Conservation (phyloP, 2,113 vertebrate genomes). For the Suricata suricatta region DNA sequence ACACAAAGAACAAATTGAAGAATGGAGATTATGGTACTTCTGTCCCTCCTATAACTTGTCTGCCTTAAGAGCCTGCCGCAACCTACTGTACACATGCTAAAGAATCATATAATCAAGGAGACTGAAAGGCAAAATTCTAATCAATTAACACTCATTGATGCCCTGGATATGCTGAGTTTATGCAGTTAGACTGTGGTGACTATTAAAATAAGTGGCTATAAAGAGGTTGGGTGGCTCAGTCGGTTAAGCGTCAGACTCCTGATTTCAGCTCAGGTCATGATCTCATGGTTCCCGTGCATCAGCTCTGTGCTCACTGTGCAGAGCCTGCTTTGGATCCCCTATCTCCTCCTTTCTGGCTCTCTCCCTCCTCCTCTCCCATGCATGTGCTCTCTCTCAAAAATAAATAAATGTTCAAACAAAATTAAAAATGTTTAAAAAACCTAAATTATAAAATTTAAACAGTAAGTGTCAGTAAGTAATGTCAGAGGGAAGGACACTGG, state of each 20-base stretch:
- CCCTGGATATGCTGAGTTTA: background rate
- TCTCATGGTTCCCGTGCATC: no score
- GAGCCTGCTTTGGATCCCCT: no score
- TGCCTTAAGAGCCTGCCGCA: background rate
- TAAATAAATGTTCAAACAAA: no score
- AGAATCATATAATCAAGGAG: background rate
- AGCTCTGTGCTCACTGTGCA: no score
- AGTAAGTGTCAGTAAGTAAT: background rate
- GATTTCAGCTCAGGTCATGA: no score
- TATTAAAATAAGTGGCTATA: background rate
- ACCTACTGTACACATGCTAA: background rate
- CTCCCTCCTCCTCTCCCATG: no score
- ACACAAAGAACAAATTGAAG: background rate
- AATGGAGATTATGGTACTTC: background rate
- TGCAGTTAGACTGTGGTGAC: background rate
- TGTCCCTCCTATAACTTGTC: background rate
- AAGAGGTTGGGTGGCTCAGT: no score
- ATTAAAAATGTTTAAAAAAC: no score
- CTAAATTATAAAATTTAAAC: no score
- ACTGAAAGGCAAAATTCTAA: background rate
- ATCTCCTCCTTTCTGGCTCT: no score
- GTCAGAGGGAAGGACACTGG: background rate
- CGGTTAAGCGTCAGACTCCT: no score
- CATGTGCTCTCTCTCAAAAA: no score
- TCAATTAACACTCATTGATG: background rate